Evolutionary conservation across 1,140 invertebrate genomes (phyloP).

Genomic region (Hylaeus anthracinus): DNA sequence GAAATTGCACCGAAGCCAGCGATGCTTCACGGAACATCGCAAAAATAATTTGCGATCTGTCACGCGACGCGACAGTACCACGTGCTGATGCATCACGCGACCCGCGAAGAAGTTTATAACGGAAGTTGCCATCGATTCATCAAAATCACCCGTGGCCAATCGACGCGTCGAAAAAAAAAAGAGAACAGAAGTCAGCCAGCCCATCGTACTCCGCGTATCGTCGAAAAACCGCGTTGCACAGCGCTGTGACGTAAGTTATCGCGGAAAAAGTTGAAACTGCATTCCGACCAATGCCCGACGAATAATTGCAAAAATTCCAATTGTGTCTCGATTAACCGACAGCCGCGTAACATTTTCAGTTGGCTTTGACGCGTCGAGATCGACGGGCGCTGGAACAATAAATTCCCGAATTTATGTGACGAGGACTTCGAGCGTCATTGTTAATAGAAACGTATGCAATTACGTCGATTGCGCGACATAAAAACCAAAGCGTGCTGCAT

Average conservation of each 20-base stretch:
- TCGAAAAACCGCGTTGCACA: not conserved
- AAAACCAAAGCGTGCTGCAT: not conserved
- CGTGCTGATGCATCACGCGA: constrained; percentile 27
- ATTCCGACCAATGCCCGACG: not conserved
- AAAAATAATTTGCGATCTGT: constrained; percentile 42
- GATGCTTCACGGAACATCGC: not conserved
- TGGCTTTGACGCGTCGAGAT: not conserved
- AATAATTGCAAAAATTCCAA: not conserved
- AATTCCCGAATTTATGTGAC: not conserved
- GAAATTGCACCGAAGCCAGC: not conserved
- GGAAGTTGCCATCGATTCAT: constrained; percentile 36
- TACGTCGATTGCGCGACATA: not conserved
- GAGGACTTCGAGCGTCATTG: not conserved
- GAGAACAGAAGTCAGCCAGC: not conserved
- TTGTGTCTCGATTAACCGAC: too few relatives aligned
- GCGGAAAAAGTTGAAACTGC: not conserved
- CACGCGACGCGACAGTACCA: constrained; percentile 12
- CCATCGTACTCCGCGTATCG: not conserved
- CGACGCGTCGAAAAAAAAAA: not conserved
- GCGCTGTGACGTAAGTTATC: not conserved
- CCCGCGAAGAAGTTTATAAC: constrained; percentile 35
- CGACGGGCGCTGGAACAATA: not conserved
- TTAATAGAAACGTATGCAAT: not conserved
- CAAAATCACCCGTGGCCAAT: constrained; percentile 34
- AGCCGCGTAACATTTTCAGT: not conserved